A percentile compares a stretch with the other conserved stretches of the same genome.
These are phyloP conservation scores for Tachysurus vachellii DNA, from an alignment of 2,113 vertebrate genomes.

Conservation along the genomic window DNA sequence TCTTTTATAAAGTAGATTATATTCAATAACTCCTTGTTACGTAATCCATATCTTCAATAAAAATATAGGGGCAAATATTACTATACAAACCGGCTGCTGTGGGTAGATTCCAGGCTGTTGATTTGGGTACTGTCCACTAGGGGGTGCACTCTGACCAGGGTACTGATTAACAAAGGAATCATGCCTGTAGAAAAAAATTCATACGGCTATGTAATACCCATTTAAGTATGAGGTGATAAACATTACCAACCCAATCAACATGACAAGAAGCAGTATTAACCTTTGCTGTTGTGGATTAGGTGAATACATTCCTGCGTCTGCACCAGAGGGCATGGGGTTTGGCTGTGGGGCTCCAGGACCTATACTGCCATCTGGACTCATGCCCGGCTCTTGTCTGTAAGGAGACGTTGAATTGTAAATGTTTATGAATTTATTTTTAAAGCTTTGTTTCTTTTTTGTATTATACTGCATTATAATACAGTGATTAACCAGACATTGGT, in stretches of 20 bases:
- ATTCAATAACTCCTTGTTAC: neutral
- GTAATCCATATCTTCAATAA: neutral
- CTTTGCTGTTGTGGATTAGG: conserved; percentile 89
- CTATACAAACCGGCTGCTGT: conserved; percentile 84
- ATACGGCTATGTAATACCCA: conserved; percentile 14
- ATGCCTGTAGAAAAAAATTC: conserved; percentile 75
- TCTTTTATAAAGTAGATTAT: neutral
- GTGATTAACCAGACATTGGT: neutral
- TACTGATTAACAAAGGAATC: conserved; percentile 98
- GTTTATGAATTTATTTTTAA: neutral
- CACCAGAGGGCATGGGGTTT: conserved; percentile 90
- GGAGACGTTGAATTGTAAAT: neutral
- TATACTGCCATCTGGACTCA: conserved; percentile 87
- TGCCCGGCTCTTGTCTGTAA: conserved; percentile 86
- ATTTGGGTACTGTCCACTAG: conserved; percentile 90
- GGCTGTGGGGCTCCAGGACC: conserved; percentile 83
- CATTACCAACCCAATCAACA: neutral
- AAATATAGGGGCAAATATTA: neutral
- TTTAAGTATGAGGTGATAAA: neutral
- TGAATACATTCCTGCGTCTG: conserved; percentile 97
- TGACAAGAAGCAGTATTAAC: conserved; percentile 61
- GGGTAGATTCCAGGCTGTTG: conserved; percentile 95
- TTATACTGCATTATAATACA: neutral
- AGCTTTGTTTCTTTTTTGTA: neutral
- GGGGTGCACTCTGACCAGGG: conserved; percentile 90